Base-by-base conservation (phyloP, 2,888 invertebrate genomes). In the Heliconius ismenius region DNA sequence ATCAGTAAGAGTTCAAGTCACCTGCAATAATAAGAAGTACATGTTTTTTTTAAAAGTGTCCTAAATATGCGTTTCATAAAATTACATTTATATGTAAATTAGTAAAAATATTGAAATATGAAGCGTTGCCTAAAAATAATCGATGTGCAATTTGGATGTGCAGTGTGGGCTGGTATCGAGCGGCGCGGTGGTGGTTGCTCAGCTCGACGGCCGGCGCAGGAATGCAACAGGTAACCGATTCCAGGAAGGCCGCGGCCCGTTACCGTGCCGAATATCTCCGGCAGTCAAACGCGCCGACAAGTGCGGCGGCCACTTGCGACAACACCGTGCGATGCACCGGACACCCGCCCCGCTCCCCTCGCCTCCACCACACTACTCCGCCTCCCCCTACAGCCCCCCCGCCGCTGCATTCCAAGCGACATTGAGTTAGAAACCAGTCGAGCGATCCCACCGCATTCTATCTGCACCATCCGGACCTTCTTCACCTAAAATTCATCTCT, bases 161-260 rank as follows among this genome's bases (percentile, higher is more conserved):
- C 43, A 43, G 73, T 11, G 13, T 28, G 39, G 54, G 58, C 58
- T 70, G 58, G 32, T 54, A 58, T n/a, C 54, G 54, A 28, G 77
- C 77, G 68, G 75, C 74, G 79, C 74, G 79, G 78, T 49, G 49
- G 43, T 15, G 84, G 81, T 79, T 82, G 80, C 91, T 84, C 90
- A 90, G 88, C 91, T 74, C 79, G 77, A 85, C 81, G 83, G 79
- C 92, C 91, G 90, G 88, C 90, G 87, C 83, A 88, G 92, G 93
- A 93, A 93, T 93, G 93, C 92, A 90, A 92, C 93, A 94, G 93
- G 93, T 94, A 94, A 92, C 92, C 92, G 90, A 91, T 94, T 93
- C 93, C 93, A 89, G 92, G 93, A 93, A 94, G 93, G 93, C 93
- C 92, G 90, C 89, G 92, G 92, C 90, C 93, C 93, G 93, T 93